A percentile compares a stretch with the other conserved stretches of the same genome.
phyloP scores from a whole-genome alignment of 1,140 invertebrate species.

The Penaeus vannamei region DNA sequence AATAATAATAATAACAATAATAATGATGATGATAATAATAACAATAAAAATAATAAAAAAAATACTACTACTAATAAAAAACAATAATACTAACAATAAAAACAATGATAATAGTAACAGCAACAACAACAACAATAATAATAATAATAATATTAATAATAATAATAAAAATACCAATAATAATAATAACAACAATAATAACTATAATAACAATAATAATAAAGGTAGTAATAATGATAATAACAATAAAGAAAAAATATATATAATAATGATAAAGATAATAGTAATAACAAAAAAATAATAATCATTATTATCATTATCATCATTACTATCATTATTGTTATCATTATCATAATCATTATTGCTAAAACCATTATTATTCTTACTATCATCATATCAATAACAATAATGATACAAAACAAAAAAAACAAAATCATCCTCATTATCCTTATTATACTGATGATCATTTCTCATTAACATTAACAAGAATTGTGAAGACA shows the following conservation, averaged over 20 bases:
- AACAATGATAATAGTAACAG: not conserved
- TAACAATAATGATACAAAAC: too few relatives aligned
- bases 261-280: not conserved
- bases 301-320: not conserved
- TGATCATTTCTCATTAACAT: too few relatives aligned
- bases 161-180: slow-evolving; percentile 10
- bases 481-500: too few relatives aligned
- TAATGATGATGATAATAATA: too few relatives aligned
- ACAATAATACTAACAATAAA: not conserved
- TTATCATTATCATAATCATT: too few relatives aligned
- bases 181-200: not conserved
- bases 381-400: too few relatives aligned
- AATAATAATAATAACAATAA: too few relatives aligned
- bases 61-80: not conserved
- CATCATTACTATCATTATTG: not conserved
- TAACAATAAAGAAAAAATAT: not conserved
- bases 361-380: too few relatives aligned
- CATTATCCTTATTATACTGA: too few relatives aligned
- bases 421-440: too few relatives aligned
- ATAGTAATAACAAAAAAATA: not conserved
- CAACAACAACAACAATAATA: not conserved
- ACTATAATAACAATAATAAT: not conserved
- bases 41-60: too few relatives aligned
- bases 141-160: slow-evolving; percentile 20
- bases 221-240: not conserved